Evolutionary conservation across 2,797 vertebrate genomes (phyloP).

Genomic region (Taenioides sp.): DNA sequence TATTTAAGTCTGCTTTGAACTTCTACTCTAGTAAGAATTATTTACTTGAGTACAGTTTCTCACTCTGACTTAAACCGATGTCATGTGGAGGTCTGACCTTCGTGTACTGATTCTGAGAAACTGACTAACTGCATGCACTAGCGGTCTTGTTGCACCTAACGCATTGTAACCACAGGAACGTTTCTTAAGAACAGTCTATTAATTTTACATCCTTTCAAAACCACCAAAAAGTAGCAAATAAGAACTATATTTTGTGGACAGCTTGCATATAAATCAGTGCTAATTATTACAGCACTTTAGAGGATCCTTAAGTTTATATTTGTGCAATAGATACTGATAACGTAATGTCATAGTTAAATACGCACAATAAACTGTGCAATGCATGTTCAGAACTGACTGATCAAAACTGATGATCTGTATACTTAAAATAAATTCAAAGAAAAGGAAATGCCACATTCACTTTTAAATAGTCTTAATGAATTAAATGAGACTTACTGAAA

Average conservation of each 20-base stretch:
- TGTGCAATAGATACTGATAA: not conserved
- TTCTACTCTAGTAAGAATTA: not conserved
- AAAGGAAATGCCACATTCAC: too few species aligned
- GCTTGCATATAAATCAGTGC: not conserved
- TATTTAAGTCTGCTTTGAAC: too few species aligned
- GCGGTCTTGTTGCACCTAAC: not conserved
- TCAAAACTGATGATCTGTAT: too few species aligned
- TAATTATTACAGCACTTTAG: not conserved
- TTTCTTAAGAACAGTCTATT: not conserved
- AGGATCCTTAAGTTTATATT: too few species aligned
- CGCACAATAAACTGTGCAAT: too few species aligned
- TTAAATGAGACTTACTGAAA: too few species aligned
- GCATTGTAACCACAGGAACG: not conserved
- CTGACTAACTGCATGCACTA: not conserved
- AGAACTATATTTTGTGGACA: not conserved
- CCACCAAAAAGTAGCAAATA: not conserved
- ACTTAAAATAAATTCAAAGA: too few species aligned
- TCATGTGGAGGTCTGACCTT: not conserved
- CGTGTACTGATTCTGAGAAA: not conserved
- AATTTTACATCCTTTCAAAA: not conserved
- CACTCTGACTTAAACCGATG: not conserved
- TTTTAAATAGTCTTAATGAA: too few species aligned
- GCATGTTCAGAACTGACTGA: too few species aligned
- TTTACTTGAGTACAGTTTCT: not conserved
- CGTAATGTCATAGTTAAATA: not conserved